phyloP scores from a whole-genome alignment of 1,140 invertebrate genomes.

The Ganaspis sp. region DNA sequence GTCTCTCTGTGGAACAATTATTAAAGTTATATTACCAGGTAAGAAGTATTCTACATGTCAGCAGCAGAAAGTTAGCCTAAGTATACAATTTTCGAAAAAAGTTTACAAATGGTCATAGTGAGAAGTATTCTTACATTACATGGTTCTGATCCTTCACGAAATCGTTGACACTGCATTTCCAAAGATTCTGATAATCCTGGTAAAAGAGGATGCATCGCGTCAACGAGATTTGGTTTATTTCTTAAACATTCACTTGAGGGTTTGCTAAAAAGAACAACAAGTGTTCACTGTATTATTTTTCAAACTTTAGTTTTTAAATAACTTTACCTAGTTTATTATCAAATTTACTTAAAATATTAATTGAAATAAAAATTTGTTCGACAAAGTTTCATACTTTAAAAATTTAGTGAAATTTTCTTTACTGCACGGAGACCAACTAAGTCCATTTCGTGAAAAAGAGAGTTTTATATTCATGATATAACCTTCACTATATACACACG shows the following conservation, averaged over 20 bases:
- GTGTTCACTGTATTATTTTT: no score
- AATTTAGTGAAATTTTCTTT: slow-evolving; percentile 49
- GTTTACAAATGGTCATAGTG: no score
- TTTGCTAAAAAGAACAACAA: slow-evolving; percentile 24
- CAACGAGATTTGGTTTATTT: not conserved
- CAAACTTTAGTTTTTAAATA: no score
- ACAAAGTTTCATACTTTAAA: slow-evolving; percentile 50
- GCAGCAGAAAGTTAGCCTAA: no score
- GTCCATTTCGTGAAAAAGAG: slow-evolving; percentile 50
- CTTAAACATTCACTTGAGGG: not conserved
- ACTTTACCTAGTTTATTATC: no score
- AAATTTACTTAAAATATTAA: not conserved
- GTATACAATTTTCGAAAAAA: not conserved
- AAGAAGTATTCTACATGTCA: not conserved
- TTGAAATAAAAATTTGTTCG: slow-evolving; percentile 32
- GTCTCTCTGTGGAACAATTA: slow-evolving; percentile 51
- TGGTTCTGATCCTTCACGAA: not conserved
- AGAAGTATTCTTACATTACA: not conserved
- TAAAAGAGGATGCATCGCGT: not conserved
- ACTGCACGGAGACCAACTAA: slow-evolving; percentile 62
- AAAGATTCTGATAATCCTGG: not conserved
- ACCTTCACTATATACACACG: slow-evolving; percentile 43
- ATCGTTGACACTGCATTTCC: not conserved
- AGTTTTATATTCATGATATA: slow-evolving; percentile 58
- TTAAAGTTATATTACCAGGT: not conserved